Evolutionary conservation across 1,140 invertebrate species (phyloP).

Genomic region (Trichogramma pretiosum): DNA sequence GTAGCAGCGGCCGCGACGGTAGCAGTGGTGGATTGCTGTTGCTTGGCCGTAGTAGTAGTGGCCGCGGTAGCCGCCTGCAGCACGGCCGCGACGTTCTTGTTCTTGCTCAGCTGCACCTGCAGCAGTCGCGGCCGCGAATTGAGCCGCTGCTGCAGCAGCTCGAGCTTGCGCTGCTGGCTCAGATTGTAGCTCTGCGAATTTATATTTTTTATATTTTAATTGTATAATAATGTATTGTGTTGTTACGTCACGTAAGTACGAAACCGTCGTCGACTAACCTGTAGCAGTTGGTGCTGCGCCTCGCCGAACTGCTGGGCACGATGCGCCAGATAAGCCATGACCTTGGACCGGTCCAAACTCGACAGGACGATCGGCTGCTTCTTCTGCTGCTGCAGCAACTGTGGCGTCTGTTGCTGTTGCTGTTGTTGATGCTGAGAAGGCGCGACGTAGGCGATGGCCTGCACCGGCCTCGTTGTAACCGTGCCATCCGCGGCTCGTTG

Average conservation of each 20-base stretch:
- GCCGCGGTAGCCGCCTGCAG: too few relatives aligned
- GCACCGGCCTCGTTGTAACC: not conserved
- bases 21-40: too few relatives aligned
- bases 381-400: not conserved
- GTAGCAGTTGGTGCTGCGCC: not conserved
- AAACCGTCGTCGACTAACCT: too few relatives aligned
- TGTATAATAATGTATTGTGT: too few relatives aligned
- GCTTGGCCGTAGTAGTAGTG: too few relatives aligned
- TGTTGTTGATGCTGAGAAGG: not conserved
- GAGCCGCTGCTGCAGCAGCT: slow-evolving; percentile 10
- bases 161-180: slow-evolving; percentile 3
- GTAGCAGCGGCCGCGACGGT: slow-evolving; percentile 1
- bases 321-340: not conserved
- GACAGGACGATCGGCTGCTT: not conserved
- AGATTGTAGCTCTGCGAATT: slow-evolving; percentile 1
- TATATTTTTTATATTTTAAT: too few relatives aligned
- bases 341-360: not conserved
- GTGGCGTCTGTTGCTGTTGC: too few relatives aligned
- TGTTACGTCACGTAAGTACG: too few relatives aligned
- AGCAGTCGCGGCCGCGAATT: slow-evolving; percentile 1
- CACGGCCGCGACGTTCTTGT: too few relatives aligned
- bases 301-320: not conserved
- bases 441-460: not conserved
- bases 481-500: not conserved
- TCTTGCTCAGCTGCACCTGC: not conserved